phyloP scores from a whole-genome alignment of 2,888 invertebrate genomes.

The Eupithecia subfuscata region DNA sequence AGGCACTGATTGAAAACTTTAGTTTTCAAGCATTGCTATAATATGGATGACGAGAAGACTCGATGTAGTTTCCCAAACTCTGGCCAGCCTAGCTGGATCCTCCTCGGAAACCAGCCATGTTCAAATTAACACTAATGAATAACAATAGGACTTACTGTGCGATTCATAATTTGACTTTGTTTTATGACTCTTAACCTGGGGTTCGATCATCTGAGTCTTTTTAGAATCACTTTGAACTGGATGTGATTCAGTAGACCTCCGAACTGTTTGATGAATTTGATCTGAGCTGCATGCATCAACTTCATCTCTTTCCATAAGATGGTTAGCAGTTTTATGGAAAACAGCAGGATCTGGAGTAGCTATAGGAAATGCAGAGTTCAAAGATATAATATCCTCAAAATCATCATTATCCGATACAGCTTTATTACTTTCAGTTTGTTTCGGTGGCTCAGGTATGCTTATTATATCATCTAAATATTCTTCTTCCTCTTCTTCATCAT shows the following conservation, averaged over 20 bases:
- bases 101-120: background rate
- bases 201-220: slow-evolving; percentile 65
- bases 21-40: too few relatives aligned
- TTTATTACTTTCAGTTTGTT: slow-evolving; percentile 23
- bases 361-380: slow-evolving; percentile 28
- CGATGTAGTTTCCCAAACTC: too few relatives aligned
- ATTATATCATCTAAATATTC: slow-evolving; percentile 66
- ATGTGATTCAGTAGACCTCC: slow-evolving; percentile 33
- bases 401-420: slow-evolving; percentile 42
- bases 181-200: slow-evolving; percentile 53
- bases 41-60: too few relatives aligned
- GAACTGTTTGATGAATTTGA: slow-evolving; percentile 37
- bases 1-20: too few relatives aligned
- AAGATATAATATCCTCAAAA: slow-evolving; percentile 48
- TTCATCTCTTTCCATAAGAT: slow-evolving; percentile 47
- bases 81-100: too few relatives aligned
- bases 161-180: slow-evolving; percentile 47
- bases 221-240: slow-evolving; percentile 40
- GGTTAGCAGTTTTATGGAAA: background rate
- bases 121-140: background rate
- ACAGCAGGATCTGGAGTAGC: slow-evolving; percentile 24
- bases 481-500: slow-evolving; percentile 51
- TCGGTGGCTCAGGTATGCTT: slow-evolving; percentile 51
- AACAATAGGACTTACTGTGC: slow-evolving; percentile 54
- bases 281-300: slow-evolving; percentile 51